Conservation (phyloP, 2,888 invertebrate genomes). For the Agrochola lychnidis region DNA sequence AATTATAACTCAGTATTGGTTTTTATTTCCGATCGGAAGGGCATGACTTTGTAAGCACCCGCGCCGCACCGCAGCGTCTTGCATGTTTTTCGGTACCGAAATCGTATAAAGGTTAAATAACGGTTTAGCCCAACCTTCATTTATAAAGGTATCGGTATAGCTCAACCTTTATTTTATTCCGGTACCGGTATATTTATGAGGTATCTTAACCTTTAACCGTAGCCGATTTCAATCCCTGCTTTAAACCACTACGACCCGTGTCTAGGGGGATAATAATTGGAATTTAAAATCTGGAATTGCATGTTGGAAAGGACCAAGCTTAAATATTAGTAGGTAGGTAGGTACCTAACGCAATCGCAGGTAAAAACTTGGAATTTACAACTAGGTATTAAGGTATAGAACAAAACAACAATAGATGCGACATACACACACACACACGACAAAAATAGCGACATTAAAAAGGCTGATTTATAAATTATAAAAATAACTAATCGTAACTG, state of each 20-base stretch:
- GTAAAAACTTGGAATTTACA: conserved; percentile 1
- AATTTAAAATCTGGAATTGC: neutral
- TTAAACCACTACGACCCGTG: neutral
- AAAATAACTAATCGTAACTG: conserved; percentile 13
- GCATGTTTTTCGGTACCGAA: no score
- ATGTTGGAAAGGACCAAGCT: neutral
- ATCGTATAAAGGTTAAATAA: no score
- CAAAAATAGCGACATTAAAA: conserved; percentile 9
- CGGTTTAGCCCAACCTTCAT: no score
- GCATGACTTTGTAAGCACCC: no score
- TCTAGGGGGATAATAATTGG: neutral
- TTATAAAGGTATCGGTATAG: no score
- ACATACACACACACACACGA: conserved; percentile 1
- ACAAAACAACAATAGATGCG: neutral
- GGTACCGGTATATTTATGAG: no score
- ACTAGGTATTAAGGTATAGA: neutral
- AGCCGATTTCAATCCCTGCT: no score
- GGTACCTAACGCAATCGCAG: neutral
- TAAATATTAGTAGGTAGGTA: neutral
- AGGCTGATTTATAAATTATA: neutral
- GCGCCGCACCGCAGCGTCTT: no score
- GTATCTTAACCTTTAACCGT: no score
- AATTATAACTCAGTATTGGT: no score
- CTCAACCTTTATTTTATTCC: no score
- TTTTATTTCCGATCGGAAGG: no score